Conservation (phyloP, 2,797 vertebrate species). For the Champsocephalus gunnari region DNA sequence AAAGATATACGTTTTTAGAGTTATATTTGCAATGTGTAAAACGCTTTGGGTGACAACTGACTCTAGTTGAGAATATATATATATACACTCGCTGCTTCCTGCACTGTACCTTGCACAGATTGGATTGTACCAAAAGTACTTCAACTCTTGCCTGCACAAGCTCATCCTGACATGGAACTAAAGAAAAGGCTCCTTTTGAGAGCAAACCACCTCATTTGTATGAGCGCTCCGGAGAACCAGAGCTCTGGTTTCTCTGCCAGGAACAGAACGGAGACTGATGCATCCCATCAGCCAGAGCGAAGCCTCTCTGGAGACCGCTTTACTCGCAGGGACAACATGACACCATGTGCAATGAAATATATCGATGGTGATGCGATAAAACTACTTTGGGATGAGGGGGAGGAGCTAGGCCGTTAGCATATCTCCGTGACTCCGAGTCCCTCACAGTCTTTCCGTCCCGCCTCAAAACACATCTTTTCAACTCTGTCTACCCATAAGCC, state of each 20-base stretch:
- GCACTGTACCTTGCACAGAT: not conserved
- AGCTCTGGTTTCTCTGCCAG: conserved; percentile 24
- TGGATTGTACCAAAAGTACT: conserved; percentile 7
- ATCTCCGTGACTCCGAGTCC: too few relatives aligned
- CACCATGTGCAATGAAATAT: not conserved
- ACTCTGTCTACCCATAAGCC: too few relatives aligned
- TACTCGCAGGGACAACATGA: conserved; percentile 20
- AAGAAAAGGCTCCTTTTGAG: conserved; percentile 37
- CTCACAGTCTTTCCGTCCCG: too few relatives aligned
- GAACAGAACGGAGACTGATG: conserved; percentile 35
- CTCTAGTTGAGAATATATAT: not conserved
- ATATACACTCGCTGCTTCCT: not conserved
- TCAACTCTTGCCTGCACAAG: conserved; percentile 48
- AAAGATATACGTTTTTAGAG: too few relatives aligned
- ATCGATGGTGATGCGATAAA: not conserved
- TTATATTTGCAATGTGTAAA: too few relatives aligned
- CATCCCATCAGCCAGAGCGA: conserved; percentile 24
- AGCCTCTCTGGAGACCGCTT: conserved; percentile 11
- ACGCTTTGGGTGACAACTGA: not conserved
- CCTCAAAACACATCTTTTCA: too few relatives aligned
- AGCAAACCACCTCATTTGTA: conserved; percentile 58
- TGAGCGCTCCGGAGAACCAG: not conserved
- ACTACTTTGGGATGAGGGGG: not conserved
- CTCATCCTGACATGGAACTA: conserved; percentile 19
- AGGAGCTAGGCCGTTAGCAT: too few relatives aligned